phyloP scores from a whole-genome alignment of 2,113 vertebrate species.

The Lycocorax pyrrhopterus region DNA sequence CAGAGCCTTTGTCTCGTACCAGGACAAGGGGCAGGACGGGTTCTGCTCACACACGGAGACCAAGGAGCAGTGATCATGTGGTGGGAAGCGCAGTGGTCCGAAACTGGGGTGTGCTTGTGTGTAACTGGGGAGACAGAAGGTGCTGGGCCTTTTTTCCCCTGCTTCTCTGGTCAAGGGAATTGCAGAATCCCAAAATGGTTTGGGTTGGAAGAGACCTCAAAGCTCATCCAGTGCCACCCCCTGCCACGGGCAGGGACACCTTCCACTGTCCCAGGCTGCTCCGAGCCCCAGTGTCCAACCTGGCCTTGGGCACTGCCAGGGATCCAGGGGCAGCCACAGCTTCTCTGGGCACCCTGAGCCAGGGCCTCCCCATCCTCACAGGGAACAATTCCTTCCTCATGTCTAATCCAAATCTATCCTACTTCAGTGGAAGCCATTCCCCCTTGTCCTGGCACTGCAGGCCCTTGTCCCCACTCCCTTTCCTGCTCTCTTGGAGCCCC shows the following conservation, averaged over 20 bases:
- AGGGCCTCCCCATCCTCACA: accelerated
- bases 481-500: not conserved
- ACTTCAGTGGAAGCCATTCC: not conserved
- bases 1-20: not conserved
- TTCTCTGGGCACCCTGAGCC: not conserved
- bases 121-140: not conserved
- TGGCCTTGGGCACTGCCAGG: not conserved
- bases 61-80: not conserved
- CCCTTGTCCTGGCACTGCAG: not conserved
- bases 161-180: not conserved
- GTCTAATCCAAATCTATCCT: not conserved
- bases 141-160: not conserved
- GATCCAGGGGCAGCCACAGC: not conserved
- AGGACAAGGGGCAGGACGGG: accelerated
- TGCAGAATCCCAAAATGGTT: not conserved
- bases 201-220: not conserved
- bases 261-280: not conserved
- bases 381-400: not conserved
- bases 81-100: not conserved
- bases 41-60: not conserved
- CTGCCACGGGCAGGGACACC: not conserved
- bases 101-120: not conserved
- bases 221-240: not conserved
- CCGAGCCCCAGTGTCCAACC: not conserved
- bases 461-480: not conserved